Evolutionary conservation across 2,888 invertebrate genomes (phyloP).

Genomic region (Spilosoma lubricipeda): DNA sequence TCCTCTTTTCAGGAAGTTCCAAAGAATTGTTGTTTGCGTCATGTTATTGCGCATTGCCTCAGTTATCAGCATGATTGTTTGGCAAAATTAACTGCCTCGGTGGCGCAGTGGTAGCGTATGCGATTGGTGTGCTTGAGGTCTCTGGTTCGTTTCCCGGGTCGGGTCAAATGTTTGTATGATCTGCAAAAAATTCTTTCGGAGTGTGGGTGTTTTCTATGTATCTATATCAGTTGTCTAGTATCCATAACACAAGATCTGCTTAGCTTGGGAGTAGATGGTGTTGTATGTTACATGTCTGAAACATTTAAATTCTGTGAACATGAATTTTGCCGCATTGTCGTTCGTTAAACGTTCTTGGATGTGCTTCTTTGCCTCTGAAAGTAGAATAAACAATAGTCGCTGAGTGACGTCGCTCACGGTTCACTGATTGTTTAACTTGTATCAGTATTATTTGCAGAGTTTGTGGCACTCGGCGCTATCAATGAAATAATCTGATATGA

Average conservation of each 20-base stretch:
- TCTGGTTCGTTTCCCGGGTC: too few species aligned
- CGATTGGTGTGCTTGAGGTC: too few species aligned
- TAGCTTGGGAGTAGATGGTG: too few species aligned
- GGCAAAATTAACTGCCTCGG: too few species aligned
- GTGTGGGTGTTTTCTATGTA: too few species aligned
- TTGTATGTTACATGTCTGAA: too few species aligned
- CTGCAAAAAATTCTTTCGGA: too few species aligned
- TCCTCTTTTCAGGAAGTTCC: background rate
- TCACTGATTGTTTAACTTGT: conserved; percentile 1
- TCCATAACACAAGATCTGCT: too few species aligned
- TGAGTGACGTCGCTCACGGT: background rate
- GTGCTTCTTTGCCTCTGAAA: background rate
- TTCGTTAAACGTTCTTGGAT: background rate
- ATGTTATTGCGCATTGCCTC: background rate
- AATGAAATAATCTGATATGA: background rate
- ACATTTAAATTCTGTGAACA: background rate
- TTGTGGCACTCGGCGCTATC: background rate
- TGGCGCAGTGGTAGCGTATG: too few species aligned
- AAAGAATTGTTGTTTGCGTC: background rate
- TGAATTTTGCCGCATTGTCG: background rate
- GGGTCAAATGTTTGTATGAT: too few species aligned
- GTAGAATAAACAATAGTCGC: background rate
- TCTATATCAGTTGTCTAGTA: too few species aligned
- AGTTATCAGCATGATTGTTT: background rate
- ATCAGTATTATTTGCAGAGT: background rate